A percentile compares a stretch with the other conserved stretches of the same genome.
These are phyloP conservation scores for Luscinia megarhynchos DNA, from an alignment of 2,797 vertebrate genomes.

Conservation along the genomic window DNA sequence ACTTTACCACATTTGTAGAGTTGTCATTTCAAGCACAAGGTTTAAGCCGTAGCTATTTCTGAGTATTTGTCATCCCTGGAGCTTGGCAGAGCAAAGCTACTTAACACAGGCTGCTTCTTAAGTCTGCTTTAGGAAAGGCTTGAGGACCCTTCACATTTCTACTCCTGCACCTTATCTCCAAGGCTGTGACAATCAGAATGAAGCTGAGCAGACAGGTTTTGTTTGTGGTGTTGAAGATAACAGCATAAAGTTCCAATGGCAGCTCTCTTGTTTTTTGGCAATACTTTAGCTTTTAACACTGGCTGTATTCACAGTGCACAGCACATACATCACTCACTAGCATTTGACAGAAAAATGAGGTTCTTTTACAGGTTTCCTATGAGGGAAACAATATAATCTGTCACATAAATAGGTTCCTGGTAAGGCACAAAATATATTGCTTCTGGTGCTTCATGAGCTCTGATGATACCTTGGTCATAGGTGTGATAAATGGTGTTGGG, in stretches of 20 bases:
- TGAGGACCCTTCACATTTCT: neutral
- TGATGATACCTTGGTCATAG: neutral
- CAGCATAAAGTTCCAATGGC: neutral
- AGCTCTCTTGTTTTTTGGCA: neutral
- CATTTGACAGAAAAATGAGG: neutral
- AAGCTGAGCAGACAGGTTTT: neutral
- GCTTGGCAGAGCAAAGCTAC: neutral
- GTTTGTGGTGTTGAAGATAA: neutral
- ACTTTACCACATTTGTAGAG: neutral
- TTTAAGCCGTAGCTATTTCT: conserved; percentile 33
- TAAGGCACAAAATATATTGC: neutral
- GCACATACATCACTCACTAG: rapidly evolving
- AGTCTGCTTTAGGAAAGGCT: neutral
- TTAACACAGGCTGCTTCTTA: neutral
- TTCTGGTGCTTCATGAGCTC: neutral
- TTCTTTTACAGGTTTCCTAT: neutral
- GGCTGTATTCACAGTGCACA: neutral
- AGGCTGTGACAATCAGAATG: neutral
- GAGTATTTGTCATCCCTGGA: neutral
- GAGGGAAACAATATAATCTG: neutral
- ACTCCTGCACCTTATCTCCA: neutral
- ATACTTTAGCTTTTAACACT: neutral
- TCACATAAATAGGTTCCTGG: neutral
- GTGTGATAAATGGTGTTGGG: neutral
- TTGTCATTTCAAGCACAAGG: conserved; percentile 34